A percentile compares a stretch with the other conserved stretches of the same genome.
Evolutionary conservation across 2,797 vertebrate genomes (phyloP).

Genomic region (Acanthornis magna): DNA sequence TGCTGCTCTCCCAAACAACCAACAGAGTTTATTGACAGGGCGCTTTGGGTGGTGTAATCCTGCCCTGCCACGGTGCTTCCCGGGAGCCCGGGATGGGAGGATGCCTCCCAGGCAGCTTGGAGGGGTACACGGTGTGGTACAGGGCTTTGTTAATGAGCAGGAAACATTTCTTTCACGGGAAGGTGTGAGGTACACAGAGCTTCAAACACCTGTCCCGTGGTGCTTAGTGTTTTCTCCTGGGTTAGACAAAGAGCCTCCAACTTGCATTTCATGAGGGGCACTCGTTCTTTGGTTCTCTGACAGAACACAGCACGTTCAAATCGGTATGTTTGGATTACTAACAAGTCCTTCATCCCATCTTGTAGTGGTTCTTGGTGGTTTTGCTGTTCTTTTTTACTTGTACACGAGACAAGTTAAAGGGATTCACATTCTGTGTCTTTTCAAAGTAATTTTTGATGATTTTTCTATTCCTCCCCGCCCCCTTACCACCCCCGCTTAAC

Average conservation of each 20-base stretch:
- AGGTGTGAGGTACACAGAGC: not conserved
- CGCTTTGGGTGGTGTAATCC: rapidly evolving
- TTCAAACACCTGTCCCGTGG: rapidly evolving
- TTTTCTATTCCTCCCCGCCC: not conserved
- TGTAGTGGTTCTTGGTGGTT: rapidly evolving
- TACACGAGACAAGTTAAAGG: not conserved
- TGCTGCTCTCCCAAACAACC: not conserved
- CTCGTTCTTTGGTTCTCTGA: not conserved
- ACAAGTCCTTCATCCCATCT: not conserved
- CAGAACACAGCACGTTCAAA: not conserved
- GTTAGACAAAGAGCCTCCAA: not conserved
- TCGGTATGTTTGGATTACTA: rapidly evolving
- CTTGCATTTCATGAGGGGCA: not conserved
- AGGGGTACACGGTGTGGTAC: rapidly evolving
- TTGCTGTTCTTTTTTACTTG: not conserved
- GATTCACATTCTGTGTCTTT: not conserved
- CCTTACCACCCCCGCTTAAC: too few species aligned
- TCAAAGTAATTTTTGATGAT: not conserved
- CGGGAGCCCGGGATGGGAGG: not conserved
- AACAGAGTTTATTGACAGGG: not conserved
- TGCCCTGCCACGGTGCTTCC: not conserved
- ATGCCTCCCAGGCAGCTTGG: not conserved
- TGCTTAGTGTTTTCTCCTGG: rapidly evolving
- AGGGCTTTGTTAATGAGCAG: not conserved
- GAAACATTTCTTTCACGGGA: rapidly evolving